Base-by-base conservation (phyloP, 2,888 invertebrate genomes). In the Tachystola acroxantha region DNA sequence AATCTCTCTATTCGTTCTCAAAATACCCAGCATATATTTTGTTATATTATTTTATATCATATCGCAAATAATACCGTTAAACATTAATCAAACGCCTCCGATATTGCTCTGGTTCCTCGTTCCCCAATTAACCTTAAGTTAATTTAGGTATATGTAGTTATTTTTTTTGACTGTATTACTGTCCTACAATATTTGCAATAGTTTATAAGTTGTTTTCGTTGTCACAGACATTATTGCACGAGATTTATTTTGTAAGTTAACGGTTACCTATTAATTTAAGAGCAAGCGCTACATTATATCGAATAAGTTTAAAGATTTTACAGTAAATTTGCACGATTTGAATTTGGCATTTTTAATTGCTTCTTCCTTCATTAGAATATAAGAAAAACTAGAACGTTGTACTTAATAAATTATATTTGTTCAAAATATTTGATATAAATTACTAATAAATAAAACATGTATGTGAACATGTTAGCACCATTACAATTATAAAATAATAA, bases 401-500 rank as follows among this genome's bases (percentile, higher is more conserved):
- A n/a, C 7, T 24, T n/a, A n/a, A 24, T 24, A 24, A 27, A 24
- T 12, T 27, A 5, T 27, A 27, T 12, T 27, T 3, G 2, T 6
- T 27, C 5, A 27, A 11, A 27, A 27, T 11, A 27, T 11, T 27
- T 12, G 6, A 6, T 27, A 27, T 27, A n/a, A 10, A 5, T 10
- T 24, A 28, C 22, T 24, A 30, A 14, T 33, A 19, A 22, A 37
- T 12, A 12, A 29, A 28, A 28, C 22, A 24, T 30, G 12, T 34
- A 10, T 30, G 11, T 11, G 11, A 2, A 26, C 11, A 22, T 12
- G 64, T 70, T 74, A 79, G 77, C 77, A 78, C 77, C 78, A 61
- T 58, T 45, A 10, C 47, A 45, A 46, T 61, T 78, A 27, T 3
- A 27, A 4, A 53, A 48, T 70, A 74, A 68, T 82, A 85, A 85